Percentiles rank a stretch among this genome's conserved stretches.
Conservation (phyloP, 2,113 vertebrate genomes). For the Corapipo altera region DNA sequence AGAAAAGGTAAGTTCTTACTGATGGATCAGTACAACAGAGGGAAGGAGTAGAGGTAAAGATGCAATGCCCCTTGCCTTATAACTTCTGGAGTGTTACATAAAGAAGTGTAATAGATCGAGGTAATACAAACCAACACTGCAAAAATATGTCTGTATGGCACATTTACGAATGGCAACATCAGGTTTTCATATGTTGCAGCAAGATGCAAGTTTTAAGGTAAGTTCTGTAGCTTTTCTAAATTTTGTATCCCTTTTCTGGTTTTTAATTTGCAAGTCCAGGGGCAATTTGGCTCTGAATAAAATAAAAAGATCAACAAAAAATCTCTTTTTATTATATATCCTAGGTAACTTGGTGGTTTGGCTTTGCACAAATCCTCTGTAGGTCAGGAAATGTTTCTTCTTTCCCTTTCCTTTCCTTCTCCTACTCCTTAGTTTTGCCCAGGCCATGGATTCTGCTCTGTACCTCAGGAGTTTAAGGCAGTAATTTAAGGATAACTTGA, state of each 20-base stretch:
- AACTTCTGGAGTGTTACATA: background rate
- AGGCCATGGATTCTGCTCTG: background rate
- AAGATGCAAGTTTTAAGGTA: background rate
- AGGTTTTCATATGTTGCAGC: background rate
- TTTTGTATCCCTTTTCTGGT: background rate
- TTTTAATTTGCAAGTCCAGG: background rate
- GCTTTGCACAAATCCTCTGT: background rate
- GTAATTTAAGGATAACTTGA: background rate
- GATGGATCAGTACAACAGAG: background rate
- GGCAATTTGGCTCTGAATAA: background rate
- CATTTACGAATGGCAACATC: background rate
- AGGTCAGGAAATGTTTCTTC: background rate
- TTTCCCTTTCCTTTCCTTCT: background rate
- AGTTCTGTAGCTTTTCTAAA: background rate
- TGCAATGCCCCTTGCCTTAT: background rate
- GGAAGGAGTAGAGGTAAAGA: background rate
- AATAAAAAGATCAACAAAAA: background rate
- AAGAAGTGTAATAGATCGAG: background rate
- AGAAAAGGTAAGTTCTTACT: background rate
- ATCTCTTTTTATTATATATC: background rate
- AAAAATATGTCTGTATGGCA: background rate
- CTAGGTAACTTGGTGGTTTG: background rate
- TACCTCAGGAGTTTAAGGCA: background rate
- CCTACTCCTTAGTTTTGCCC: background rate
- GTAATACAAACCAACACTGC: background rate